phyloP scores from a whole-genome alignment of 1,140 invertebrate genomes.

The Halictus rubicundus region DNA sequence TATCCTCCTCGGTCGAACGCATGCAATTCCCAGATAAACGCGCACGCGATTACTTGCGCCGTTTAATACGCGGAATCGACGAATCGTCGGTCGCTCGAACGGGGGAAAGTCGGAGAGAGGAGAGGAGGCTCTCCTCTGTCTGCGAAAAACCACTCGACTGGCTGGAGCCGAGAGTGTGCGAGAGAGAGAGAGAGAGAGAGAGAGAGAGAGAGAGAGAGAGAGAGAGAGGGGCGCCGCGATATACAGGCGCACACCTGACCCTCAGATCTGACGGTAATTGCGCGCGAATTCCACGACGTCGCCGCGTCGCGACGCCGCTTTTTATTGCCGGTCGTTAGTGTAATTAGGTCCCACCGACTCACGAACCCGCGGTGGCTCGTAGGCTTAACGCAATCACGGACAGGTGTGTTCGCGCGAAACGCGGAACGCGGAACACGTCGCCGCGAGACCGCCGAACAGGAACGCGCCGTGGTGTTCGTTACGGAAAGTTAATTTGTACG shows the following conservation, averaged over 20 bases:
- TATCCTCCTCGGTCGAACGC: slow-evolving; percentile 22
- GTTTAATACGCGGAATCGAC: slow-evolving; percentile 37
- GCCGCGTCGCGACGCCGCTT: slow-evolving; percentile 55
- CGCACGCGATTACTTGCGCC: slow-evolving; percentile 44
- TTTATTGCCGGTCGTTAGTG: slow-evolving; percentile 67
- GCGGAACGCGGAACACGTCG: slow-evolving; percentile 20
- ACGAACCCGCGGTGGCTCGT: slow-evolving; percentile 15
- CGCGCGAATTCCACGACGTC: slow-evolving; percentile 66
- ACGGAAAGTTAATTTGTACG: slow-evolving; percentile 37
- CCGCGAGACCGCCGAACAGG: background rate
- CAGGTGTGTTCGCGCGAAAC: slow-evolving; percentile 46
- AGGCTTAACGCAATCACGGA: slow-evolving; percentile 39
- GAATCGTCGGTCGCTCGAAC: slow-evolving; percentile 12
- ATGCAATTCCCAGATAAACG: slow-evolving; percentile 39
- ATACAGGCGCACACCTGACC: slow-evolving; percentile 43
- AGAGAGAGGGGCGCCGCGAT: background rate
- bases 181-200: slow-evolving; percentile 2
- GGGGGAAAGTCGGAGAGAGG: background rate
- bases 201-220: slow-evolving; percentile 15
- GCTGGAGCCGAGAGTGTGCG: slow-evolving; percentile 6
- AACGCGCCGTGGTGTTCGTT: slow-evolving; percentile 21
- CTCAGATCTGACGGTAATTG: slow-evolving; percentile 59
- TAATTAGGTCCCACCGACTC: slow-evolving; percentile 61
- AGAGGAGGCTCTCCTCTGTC: background rate
- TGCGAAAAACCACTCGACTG: slow-evolving; percentile 35